Base-by-base conservation (phyloP, 2,888 invertebrate genomes). In the Hesperia comma region DNA sequence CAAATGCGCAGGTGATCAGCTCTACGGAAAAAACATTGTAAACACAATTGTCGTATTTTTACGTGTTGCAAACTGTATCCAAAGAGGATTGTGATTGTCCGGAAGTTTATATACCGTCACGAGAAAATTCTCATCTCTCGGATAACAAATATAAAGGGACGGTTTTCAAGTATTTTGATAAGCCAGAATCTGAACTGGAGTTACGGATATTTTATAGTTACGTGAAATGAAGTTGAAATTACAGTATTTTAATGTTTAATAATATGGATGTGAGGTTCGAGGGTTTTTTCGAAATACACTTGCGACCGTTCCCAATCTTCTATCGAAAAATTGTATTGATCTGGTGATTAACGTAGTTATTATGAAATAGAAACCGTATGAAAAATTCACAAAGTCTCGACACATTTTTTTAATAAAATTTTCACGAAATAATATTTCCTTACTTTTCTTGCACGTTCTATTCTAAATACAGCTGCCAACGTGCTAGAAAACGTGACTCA, bases 41-140 rank as follows among this genome's bases (percentile, higher is more conserved):
- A 33, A 66, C 53, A 53, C 58, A 60, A 54, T 37, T 60, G 66
- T 66, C 33, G 54, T 66, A 54, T 66, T 66, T 66, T 54, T 66
- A 46, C 54, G 60, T 63, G 58, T 66, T 58, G 54, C 54, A 32
- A 33, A 33, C 43, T 54, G 43, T 19, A 60, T 54, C 60, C 21
- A 54, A 66, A 32, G 46, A 66, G 58, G 54, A 60, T 66, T 54
- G 46, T 60, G 66, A 66, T 66, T 66, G 60, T 60, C 60, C 66
- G 66, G 66, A 66, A 66, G 66, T 60, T 67, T 67, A 67, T 67
- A 10, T 67, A 54, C 55, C 46, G 60, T 54, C 46, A 55, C 40
- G 66, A 54, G 46, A 61, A 61, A 67, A 67, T 61, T 55, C 55
- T 55, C 55, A 60, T 67, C 46, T 55, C 46, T 46, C 61, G 12